These are phyloP conservation scores for Mythimna impura DNA, from an alignment of 2,888 invertebrate species.

Conservation along the genomic window DNA sequence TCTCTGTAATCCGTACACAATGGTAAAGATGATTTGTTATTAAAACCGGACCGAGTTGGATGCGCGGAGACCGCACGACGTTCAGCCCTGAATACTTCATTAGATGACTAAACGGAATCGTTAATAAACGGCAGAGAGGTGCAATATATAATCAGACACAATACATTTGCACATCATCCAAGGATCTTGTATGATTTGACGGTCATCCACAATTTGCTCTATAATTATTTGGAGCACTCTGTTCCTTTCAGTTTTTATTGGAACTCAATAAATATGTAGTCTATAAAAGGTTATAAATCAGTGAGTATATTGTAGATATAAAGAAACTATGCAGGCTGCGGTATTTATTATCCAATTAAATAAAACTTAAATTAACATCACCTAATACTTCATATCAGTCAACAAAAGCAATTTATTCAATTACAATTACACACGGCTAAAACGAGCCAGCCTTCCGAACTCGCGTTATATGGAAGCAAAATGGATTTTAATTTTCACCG, in stretches of 20 bases:
- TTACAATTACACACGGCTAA: constrained; percentile 45
- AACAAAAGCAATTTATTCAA: constrained; percentile 36
- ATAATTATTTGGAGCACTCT: constrained; percentile 58
- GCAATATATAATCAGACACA: constrained; percentile 74
- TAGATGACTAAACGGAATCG: constrained; percentile 85
- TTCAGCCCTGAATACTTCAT: constrained; percentile 86
- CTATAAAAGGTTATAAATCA: constrained; percentile 11
- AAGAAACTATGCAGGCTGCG: background rate
- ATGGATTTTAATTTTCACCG: constrained; percentile 62
- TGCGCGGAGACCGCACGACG: constrained; percentile 65
- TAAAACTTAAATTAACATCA: constrained; percentile 4
- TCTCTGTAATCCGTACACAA: constrained; percentile 78
- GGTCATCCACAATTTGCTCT: constrained; percentile 38
- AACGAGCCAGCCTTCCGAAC: constrained; percentile 57
- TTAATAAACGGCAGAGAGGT: constrained; percentile 77
- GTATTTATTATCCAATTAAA: constrained; percentile 1
- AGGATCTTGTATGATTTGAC: constrained; percentile 53
- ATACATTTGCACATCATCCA: constrained; percentile 76
- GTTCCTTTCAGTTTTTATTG: constrained; percentile 38
- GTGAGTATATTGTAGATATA: background rate
- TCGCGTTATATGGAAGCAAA: constrained; percentile 63
- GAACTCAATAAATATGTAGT: background rate
- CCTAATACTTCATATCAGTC: constrained; percentile 11
- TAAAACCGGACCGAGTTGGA: constrained; percentile 75
- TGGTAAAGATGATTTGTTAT: constrained; percentile 79